phyloP scores from a whole-genome alignment of 2,113 vertebrate species.

The Prunella himalayana region DNA sequence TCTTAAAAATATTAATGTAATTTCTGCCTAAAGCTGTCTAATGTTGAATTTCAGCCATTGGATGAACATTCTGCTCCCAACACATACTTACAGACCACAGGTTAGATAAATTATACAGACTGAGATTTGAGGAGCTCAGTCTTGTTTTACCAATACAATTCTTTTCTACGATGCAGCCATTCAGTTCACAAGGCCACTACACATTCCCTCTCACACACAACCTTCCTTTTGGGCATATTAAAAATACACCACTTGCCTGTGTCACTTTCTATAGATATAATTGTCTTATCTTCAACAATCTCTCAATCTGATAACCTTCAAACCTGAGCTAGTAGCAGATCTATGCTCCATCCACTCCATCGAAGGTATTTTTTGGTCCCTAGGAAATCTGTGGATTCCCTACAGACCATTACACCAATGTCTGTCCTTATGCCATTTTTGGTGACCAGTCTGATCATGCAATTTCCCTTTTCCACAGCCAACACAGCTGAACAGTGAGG shows the following conservation, averaged over 20 bases:
- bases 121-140: neutral
- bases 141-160: neutral
- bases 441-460: neutral
- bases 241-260: neutral
- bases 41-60: neutral
- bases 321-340: neutral
- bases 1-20: neutral
- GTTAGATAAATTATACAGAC: neutral
- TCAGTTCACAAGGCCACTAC: neutral
- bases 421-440: neutral
- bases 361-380: neutral
- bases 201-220: fast-evolving
- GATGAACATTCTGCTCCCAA: neutral
- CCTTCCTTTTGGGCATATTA: neutral
- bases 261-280: neutral
- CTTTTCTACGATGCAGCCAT: neutral
- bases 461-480: neutral
- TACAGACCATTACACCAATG: neutral
- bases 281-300: neutral
- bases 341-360: neutral
- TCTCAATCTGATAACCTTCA: neutral
- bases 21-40: neutral
- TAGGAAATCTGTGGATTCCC: neutral
- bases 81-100: neutral
- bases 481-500: neutral